phyloP scores from a whole-genome alignment of 2,888 invertebrate species.

The Thymelicus acteon region DNA sequence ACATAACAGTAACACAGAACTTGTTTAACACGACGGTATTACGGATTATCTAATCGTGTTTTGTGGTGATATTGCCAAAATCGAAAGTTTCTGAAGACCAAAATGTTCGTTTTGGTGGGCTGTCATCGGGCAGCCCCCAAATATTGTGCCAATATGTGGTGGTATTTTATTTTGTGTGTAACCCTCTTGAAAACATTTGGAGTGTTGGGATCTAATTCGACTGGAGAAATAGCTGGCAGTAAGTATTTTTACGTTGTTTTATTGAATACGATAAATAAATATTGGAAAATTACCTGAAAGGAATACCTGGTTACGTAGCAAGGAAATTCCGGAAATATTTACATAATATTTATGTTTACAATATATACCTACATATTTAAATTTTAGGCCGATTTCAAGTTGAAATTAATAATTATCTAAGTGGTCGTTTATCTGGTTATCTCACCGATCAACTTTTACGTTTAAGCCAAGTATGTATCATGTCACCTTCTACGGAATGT shows the following conservation, averaged over 20 bases:
- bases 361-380: not conserved
- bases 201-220: slow-evolving; percentile 68
- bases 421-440: slow-evolving; percentile 8
- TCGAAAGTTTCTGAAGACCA: slow-evolving; percentile 77
- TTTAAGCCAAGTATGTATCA: slow-evolving; percentile 20
- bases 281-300: not conserved
- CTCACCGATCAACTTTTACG: slow-evolving; percentile 21
- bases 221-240: slow-evolving; percentile 65
- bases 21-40: slow-evolving; percentile 54
- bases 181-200: slow-evolving; percentile 71
- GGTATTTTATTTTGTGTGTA: slow-evolving; percentile 79
- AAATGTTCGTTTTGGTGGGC: slow-evolving; percentile 81
- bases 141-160: slow-evolving; percentile 82
- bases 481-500: slow-evolving; percentile 35
- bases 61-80: slow-evolving; percentile 69
- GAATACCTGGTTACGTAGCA: too few species aligned
- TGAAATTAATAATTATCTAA: not conserved
- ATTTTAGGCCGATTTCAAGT: not conserved
- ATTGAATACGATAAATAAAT: not conserved
- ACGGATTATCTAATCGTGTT: slow-evolving; percentile 63
- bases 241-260: slow-evolving; percentile 53
- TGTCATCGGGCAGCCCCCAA: slow-evolving; percentile 83
- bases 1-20: slow-evolving; percentile 58
- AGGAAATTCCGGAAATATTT: not conserved
- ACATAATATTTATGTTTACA: not conserved